Evolutionary conservation across 2,888 invertebrate genomes (phyloP).

Genomic region (Lithophane semibrunnea): DNA sequence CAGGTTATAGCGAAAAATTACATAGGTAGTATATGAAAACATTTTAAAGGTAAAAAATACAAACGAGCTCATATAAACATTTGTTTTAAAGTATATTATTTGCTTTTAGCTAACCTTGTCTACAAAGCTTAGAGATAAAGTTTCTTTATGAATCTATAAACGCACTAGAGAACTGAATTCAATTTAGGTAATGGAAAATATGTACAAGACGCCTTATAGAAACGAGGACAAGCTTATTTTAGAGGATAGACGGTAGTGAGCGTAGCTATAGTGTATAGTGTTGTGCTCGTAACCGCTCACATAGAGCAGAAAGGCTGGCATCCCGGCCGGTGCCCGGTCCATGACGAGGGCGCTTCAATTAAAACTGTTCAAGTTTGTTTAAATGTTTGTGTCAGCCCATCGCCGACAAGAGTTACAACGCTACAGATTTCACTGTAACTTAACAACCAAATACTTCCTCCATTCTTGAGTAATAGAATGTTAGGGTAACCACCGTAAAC

Average conservation of each 20-base stretch:
- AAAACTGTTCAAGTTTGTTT: conserved; percentile 87
- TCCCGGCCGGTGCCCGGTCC: conserved; percentile 66
- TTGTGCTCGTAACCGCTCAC: conserved; percentile 70
- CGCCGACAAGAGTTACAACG: conserved; percentile 72
- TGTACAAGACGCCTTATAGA: conserved; percentile 56
- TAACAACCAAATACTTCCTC: conserved; percentile 67
- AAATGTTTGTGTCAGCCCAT: conserved; percentile 85
- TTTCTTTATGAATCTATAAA: conserved; percentile 72
- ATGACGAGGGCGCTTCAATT: conserved; percentile 85
- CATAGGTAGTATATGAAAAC: neutral
- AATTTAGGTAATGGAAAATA: conserved; percentile 80
- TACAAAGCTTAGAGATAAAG: conserved; percentile 64
- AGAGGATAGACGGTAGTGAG: conserved; percentile 47
- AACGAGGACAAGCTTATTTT: conserved; percentile 60
- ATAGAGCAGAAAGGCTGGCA: conserved; percentile 59
- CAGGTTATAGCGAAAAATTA: neutral
- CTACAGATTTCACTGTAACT: conserved; percentile 76
- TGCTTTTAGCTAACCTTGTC: conserved; percentile 35
- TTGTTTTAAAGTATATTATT: conserved; percentile 21
- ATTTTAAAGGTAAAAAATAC: neutral
- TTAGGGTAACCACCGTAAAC: conserved; percentile 13
- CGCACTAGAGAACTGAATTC: conserved; percentile 72
- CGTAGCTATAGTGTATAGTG: conserved; percentile 64
- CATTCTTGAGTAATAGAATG: conserved; percentile 44
- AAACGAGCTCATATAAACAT: conserved; percentile 2